A percentile compares a stretch with the other conserved stretches of the same genome.
phyloP scores from a whole-genome alignment of 2,797 vertebrate species.

The Dermochelys coriacea region DNA sequence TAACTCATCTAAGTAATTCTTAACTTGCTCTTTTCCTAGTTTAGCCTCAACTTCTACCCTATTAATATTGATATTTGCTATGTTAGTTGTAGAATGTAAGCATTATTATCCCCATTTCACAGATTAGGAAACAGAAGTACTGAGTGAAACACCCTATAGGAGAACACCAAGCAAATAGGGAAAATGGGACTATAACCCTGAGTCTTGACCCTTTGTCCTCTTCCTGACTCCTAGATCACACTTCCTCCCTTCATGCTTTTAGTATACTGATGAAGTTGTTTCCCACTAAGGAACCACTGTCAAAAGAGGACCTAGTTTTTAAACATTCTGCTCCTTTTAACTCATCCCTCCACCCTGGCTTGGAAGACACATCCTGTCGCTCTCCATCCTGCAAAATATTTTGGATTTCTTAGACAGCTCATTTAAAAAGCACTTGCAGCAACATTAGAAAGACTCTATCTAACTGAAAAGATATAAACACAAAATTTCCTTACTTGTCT shows the following conservation, averaged over 20 bases:
- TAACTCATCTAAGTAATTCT: background rate
- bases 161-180: background rate
- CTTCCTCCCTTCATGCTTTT: background rate
- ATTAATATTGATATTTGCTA: background rate
- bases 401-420: background rate
- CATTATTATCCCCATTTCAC: background rate
- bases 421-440: too few relatives aligned
- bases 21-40: background rate
- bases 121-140: background rate
- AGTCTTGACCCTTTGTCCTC: background rate
- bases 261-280: background rate
- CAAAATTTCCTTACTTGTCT: background rate
- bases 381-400: background rate
- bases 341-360: background rate
- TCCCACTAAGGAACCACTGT: background rate
- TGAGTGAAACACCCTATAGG: background rate
- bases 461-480: background rate
- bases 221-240: background rate
- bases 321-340: background rate
- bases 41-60: background rate
- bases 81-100: background rate
- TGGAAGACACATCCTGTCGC: background rate
- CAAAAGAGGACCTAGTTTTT: background rate
- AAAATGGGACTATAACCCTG: background rate
- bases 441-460: background rate